Evolutionary conservation across 1,140 invertebrate species (phyloP).

Genomic region (Heterodera schachtii): DNA sequence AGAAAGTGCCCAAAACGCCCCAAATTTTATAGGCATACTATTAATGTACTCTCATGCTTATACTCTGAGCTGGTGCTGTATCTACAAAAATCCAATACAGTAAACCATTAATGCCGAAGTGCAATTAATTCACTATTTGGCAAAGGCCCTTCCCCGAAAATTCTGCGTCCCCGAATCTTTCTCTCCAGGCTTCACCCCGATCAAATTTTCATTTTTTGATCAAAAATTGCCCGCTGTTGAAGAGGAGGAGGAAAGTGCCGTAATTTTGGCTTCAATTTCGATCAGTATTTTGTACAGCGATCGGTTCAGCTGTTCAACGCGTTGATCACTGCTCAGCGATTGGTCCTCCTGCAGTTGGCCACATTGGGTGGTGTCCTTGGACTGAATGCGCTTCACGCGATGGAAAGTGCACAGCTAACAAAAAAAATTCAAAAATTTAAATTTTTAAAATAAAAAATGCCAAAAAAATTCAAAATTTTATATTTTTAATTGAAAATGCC

Average conservation of each 20-base stretch:
- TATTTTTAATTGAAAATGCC: slow-evolving; percentile 8
- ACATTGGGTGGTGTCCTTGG: slow-evolving; percentile 47
- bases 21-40: no score
- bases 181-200: not conserved
- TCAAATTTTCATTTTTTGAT: not conserved
- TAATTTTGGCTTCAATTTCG: slow-evolving; percentile 49
- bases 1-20: no score
- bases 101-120: no score
- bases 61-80: no score
- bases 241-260: slow-evolving; percentile 8
- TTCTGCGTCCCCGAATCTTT: not conserved
- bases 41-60: no score
- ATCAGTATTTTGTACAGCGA: slow-evolving; percentile 51
- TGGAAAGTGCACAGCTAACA: slow-evolving; percentile 45
- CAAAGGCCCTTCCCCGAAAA: no score
- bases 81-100: no score
- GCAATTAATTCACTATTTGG: no score
- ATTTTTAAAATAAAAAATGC: not conserved
- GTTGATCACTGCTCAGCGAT: slow-evolving; percentile 44
- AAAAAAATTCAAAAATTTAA: slow-evolving; percentile 10
- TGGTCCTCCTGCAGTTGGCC: slow-evolving; percentile 30
- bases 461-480: not conserved
- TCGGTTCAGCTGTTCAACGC: slow-evolving; percentile 49
- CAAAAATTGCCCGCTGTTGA: slow-evolving; percentile 31
- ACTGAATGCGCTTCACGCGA: slow-evolving; percentile 45